Base-by-base conservation (phyloP, 2,888 invertebrate genomes). In the Epistrophe grossulariae region DNA sequence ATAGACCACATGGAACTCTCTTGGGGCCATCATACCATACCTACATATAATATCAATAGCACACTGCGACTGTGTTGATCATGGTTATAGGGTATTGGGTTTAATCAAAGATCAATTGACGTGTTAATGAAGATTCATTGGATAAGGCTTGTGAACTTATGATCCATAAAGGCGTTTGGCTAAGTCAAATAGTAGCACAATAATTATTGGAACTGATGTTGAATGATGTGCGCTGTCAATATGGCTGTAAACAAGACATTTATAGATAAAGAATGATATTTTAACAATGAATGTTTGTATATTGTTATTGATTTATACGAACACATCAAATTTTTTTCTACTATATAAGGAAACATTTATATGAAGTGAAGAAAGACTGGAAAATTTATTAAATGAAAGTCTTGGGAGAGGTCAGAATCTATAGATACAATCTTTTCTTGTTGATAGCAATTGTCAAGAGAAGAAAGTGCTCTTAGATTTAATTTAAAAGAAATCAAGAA, bases 101-200 rank as follows among this genome's bases (percentile, higher is more conserved):
- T 59, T 74, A 70, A 57, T 71, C 71, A 45, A 77, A 71, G 59
- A 84, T 76, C 80, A 84, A 84, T 71, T 77, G 84, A 77, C 55
- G 71, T 80, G 80, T 80, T 84, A 80, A 84, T 84, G 77, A 80
- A 80, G 84, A 84, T 84, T 77, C 84, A 84, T 84, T 84, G 80
- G 80, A 43, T 77, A 80, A 60, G 80, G 66, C 50, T 71, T 70
- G 84, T 68, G 76, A 66, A 72, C 80, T 59, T 60, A 52, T 80
- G 84, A 80, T 84, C 80, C 80, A 72, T 55, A 55, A 55, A 70
- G 52, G 52, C 55, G 55, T 17, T 38, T 40, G 40, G 40, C 40
- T 64, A 48, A 38, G 24, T 40, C 62, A 40, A 50, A 70, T 70
- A 40, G 70, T 55, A 70, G 70, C 70, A 70, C 55, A 57, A 71